Evolutionary conservation across 2,888 invertebrate genomes (phyloP).

Genomic region (Spicauda simplicius): DNA sequence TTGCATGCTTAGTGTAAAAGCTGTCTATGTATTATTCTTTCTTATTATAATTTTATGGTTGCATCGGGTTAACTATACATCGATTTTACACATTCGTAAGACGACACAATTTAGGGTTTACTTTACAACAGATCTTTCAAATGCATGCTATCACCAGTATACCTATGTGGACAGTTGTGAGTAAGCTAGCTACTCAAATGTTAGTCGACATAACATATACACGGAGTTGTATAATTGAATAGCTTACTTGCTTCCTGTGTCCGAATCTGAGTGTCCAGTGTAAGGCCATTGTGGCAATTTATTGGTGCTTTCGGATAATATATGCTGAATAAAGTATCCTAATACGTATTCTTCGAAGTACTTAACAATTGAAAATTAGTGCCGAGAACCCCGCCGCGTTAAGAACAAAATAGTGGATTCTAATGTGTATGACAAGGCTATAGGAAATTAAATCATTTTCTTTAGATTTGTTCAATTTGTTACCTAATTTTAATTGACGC

Average conservation of each 20-base stretch:
- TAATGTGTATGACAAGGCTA: too few relatives aligned
- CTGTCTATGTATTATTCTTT: neutral
- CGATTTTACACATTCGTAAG: slow-evolving; percentile 23
- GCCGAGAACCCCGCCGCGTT: neutral
- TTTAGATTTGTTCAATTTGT: too few relatives aligned
- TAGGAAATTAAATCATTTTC: too few relatives aligned
- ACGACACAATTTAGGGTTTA: slow-evolving; percentile 53
- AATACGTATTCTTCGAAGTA: neutral
- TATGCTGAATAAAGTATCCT: slow-evolving; percentile 2
- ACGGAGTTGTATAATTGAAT: slow-evolving; percentile 53
- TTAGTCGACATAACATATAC: slow-evolving; percentile 70
- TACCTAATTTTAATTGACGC: too few relatives aligned
- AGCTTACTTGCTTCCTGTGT: slow-evolving; percentile 65
- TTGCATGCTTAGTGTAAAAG: neutral
- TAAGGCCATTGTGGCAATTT: slow-evolving; percentile 12
- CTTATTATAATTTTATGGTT: slow-evolving; percentile 13
- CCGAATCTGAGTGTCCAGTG: slow-evolving; percentile 50
- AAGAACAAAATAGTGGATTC: neutral
- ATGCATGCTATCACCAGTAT: slow-evolving; percentile 67
- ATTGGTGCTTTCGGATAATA: slow-evolving; percentile 8
- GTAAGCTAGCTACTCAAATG: slow-evolving; percentile 63
- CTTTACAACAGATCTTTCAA: slow-evolving; percentile 36
- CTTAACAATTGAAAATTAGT: neutral
- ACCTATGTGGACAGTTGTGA: slow-evolving; percentile 63
- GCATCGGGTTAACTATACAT: slow-evolving; percentile 25